Evolutionary conservation across 2,113 vertebrate species (phyloP), one percentile per base, ranked within the genome.

Genomic region (Neodontobutis hainanensis): DNA sequence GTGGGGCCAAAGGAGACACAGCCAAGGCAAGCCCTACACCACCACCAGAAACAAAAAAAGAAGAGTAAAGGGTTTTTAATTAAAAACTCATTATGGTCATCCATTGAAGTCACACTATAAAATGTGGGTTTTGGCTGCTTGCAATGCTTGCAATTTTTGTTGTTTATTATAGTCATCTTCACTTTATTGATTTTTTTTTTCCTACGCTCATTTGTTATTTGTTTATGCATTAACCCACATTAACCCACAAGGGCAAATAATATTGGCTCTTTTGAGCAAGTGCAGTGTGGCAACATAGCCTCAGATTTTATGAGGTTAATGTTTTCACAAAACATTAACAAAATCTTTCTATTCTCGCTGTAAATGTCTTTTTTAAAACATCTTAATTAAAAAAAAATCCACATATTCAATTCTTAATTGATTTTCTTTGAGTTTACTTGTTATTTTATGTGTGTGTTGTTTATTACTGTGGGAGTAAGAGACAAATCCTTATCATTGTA

Each of bases 11-110:
- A 69, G 69, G 58, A 51, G 72, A 81, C 2, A 56, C 78, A 11
- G 85, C 81, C 35, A 77, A 86, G 68, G n/a, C 55, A 3, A 75
- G 78, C 40, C 45, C 85, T 11, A 76, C 75, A 45, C 78, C 82
- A 0, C 86, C 71, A 10, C 68, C 68, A 14, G 73, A 83, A 47
- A 57, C 81, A 57, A 70, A 87, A 75, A 83, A 89, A 40, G 82
- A 87, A 48, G 85, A 89, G 77, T 89, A 75, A 65, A 50, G 14
- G 8, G 15, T 19, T 40, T 35, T 10, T 53, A n/a, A 6, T 27
- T 35, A 62, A 43, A 10, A 10, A 19, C 52, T 65, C 49, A 9
- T 60, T 48, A 42, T 38, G 56, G 45, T 44, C 27, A n/a, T 50
- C 11, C 38, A 56, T n/a, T 12, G 3, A 61, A 68, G 8, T 19